Conservation (phyloP, 35 echinoderm and acorn worm genomes). For the Apostichopus japonicus region DNA sequence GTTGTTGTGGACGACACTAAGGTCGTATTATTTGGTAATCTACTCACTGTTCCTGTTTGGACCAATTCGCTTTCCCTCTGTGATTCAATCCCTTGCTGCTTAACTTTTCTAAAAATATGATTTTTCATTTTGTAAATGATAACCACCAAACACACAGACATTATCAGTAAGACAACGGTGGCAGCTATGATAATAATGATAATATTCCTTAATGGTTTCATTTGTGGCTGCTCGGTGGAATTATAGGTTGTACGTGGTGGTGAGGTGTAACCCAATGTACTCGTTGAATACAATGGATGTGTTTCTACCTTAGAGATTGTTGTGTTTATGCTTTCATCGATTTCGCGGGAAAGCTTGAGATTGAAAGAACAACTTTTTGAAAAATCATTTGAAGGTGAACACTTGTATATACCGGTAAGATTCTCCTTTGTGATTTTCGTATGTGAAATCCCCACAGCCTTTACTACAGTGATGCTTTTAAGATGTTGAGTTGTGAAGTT, state of each 20-base stretch:
- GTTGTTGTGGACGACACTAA: too few species aligned
- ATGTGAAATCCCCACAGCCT: neutral
- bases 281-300: neutral
- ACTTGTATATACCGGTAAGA: neutral
- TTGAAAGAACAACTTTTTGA: neutral
- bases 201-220: neutral
- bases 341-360: neutral
- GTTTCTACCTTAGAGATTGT: neutral
- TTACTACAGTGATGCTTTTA: too few species aligned
- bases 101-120: neutral
- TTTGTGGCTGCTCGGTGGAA: neutral
- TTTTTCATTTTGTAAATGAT: neutral
- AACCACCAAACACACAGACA: neutral
- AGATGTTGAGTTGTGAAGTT: neutral
- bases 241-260: neutral
- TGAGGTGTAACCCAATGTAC: neutral
- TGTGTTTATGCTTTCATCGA: neutral
- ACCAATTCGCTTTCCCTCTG: neutral
- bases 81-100: neutral
- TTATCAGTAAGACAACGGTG: neutral
- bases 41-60: neutral
- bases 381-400: neutral
- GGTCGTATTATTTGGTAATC: too few species aligned
- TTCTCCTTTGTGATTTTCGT: neutral
- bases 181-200: neutral